Base-by-base conservation (phyloP, 1,140 invertebrate genomes). In the Aphelinus certus region DNA sequence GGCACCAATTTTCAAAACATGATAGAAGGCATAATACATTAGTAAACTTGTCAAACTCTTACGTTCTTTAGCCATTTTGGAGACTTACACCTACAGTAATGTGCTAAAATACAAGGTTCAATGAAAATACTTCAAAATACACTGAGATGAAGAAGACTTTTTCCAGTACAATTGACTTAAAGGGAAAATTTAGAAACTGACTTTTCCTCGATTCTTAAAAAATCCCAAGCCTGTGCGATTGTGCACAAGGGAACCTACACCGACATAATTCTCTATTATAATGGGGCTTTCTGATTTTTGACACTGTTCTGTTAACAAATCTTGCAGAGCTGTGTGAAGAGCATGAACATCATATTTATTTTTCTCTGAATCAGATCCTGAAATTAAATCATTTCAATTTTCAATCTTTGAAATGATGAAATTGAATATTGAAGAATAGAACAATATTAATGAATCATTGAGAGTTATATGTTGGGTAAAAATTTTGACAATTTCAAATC, bases 171-270 rank as follows among this genome's bases (percentile, higher is more conserved):
- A 57, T 51, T 72, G 47, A 10, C 5, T 46, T 9, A 53, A 53
- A 53, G 45, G 47, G 48, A 43, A 61, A 49, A 65, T 67, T 91
- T 91, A 96, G 84, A 96, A 96, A 83, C 94, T 95, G 80, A 96
- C 91, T 86, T 94, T 94, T 65, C 94, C 94, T 76, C 95, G 90
- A 58, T 95, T 92, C 87, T 95, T 95, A 84, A 95, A 95, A 85
- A 95, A 96, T 9, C 95, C 95, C 80, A 96, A 88, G 65, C 91
- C 90, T 78, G 93, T 94, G 79, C 93, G 92, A 86, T 96, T 96
- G 82, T 95, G 94, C n/a, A 96, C 89, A 10, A 95, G 83, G 2
- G 95, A 94, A 4, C 92, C 90, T 42, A 96, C 77, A 7, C 94
- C 94, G 1, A 94, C 88, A 80, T 96, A 96, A 83, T 93, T 95